These are phyloP conservation scores for Chondrilla cf. caribensis DNA, from an alignment of 37 sponge, comb jelly and placozoan species.

Conservation along the genomic window DNA sequence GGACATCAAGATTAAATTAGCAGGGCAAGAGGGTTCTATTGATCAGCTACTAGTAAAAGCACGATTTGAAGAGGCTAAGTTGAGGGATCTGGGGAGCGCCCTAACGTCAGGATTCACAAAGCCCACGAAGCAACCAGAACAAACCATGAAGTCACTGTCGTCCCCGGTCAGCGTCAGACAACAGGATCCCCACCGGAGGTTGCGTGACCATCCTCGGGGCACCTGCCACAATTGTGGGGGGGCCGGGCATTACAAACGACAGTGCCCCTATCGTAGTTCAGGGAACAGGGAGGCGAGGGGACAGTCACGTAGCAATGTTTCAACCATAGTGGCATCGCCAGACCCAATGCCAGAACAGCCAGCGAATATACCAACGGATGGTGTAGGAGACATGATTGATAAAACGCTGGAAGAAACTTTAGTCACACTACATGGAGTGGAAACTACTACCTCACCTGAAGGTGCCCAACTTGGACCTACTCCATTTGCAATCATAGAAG, in stretches of 20 bases:
- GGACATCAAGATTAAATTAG: conserved; percentile 32
- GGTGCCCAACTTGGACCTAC: neutral
- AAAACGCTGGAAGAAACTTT: neutral
- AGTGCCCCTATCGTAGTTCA: neutral
- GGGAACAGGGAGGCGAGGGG: neutral
- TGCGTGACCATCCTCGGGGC: neutral
- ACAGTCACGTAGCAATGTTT: too few relatives aligned
- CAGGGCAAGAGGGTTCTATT: conserved; percentile 5
- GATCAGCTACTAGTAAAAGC: conserved; percentile 17
- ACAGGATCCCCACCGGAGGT: neutral
- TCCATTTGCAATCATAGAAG: neutral
- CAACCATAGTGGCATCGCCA: too few relatives aligned
- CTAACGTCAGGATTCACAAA: too few relatives aligned
- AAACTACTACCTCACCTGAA: neutral
- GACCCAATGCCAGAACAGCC: too few relatives aligned
- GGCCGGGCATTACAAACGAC: neutral
- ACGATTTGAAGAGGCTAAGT: conserved; percentile 32
- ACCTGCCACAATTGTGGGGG: neutral
- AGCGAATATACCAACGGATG: too few relatives aligned
- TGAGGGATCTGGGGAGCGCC: neutral
- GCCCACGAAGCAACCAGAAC: too few relatives aligned
- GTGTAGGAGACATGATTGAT: too few relatives aligned
- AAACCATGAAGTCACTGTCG: too few relatives aligned
- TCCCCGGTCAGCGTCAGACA: too few relatives aligned
- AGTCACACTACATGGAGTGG: conserved; percentile 1